Conservation (phyloP, 2,113 vertebrate genomes). For the Plectropomus leopardus region DNA sequence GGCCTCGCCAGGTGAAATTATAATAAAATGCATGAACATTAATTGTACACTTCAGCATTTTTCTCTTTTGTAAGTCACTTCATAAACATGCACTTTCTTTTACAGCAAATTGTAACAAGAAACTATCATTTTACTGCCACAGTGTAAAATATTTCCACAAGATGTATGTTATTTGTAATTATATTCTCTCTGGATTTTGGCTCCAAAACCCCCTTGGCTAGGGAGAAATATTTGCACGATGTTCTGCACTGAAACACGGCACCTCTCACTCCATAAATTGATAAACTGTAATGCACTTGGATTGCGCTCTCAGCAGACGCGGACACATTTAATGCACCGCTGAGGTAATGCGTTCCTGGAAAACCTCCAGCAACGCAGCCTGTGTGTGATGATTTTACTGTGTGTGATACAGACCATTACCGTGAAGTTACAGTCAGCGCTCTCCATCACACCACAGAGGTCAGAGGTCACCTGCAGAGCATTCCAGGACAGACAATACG, state of each 20-base stretch:
- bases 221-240: background rate
- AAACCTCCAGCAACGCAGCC: slow-evolving; percentile 10
- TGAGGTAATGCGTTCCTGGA: slow-evolving; percentile 39
- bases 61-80: background rate
- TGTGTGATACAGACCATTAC: slow-evolving; percentile 27
- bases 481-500: slow-evolving; percentile 68
- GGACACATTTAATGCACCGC: slow-evolving; percentile 22
- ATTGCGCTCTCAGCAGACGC: slow-evolving; percentile 15
- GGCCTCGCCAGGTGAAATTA: background rate
- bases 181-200: background rate
- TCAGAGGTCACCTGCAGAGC: slow-evolving; percentile 56
- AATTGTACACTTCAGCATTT: background rate
- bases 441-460: slow-evolving; percentile 50
- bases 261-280: slow-evolving; percentile 27
- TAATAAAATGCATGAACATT: background rate
- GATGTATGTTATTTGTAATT: background rate
- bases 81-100: background rate
- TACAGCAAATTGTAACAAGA: background rate
- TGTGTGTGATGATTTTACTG: slow-evolving; percentile 13
- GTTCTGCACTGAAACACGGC: slow-evolving; percentile 12
- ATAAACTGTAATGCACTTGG: slow-evolving; percentile 24
- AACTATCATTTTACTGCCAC: background rate
- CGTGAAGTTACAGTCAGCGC: slow-evolving; percentile 41
- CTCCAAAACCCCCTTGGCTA: background rate
- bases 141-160: slow-evolving; percentile 7